phyloP scores from a whole-genome alignment of 2,888 invertebrate genomes.

The Epinotia nisella region DNA sequence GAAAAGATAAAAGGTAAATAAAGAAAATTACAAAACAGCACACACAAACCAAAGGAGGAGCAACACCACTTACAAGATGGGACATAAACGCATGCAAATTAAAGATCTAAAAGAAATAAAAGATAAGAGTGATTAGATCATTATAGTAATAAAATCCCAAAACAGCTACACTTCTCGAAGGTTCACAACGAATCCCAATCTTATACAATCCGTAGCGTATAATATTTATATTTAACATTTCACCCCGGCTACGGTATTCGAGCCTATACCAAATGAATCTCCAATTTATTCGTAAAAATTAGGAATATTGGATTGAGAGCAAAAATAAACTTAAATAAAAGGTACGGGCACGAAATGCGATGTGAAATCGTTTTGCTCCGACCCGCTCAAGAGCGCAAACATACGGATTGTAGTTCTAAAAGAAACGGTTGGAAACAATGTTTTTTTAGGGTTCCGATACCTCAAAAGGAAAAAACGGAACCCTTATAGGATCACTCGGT shows the following conservation, averaged over 20 bases:
- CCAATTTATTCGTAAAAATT: conserved; percentile 49
- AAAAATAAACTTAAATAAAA: conserved; percentile 57
- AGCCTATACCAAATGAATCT: conserved; percentile 5
- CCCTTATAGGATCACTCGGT: too few species aligned
- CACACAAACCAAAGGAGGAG: too few species aligned
- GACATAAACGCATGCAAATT: too few species aligned
- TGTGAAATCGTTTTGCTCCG: conserved; percentile 58
- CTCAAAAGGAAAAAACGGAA: too few species aligned
- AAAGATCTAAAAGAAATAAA: too few species aligned
- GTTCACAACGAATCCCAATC: background rate
- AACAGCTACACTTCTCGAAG: background rate
- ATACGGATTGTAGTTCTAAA: conserved; percentile 7
- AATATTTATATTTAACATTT: conserved; percentile 6
- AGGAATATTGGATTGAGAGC: conserved; percentile 52
- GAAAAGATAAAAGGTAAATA: too few species aligned
- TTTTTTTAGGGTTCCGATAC: too few species aligned
- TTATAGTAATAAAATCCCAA: background rate
- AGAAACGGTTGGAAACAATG: background rate
- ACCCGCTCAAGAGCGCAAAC: conserved; percentile 53
- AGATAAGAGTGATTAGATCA: too few species aligned
- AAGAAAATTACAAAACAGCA: too few species aligned
- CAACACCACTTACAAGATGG: too few species aligned
- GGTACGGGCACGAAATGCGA: conserved; percentile 48
- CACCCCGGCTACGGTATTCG: background rate
- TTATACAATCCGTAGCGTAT: background rate